Evolutionary conservation across 2,888 invertebrate species (phyloP), one percentile per base, ranked within the genome.

Genomic region (Temnothorax ravouxi): DNA sequence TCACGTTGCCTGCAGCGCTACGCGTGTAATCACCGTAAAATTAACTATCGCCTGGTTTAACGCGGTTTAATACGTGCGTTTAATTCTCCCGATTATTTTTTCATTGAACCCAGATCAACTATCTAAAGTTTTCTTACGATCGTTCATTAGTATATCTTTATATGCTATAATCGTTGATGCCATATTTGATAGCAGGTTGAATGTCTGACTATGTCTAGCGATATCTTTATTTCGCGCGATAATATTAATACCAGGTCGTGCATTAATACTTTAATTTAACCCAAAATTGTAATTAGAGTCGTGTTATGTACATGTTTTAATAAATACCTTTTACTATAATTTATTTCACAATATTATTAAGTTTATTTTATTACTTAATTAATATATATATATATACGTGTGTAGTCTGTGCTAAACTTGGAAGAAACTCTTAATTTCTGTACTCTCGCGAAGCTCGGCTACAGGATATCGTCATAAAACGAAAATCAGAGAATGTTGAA

Each of bases 11-110:
- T 41, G 38, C 25, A 15, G 25, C 44, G 21, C 59, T 44, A 62
- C 29, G 61, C 52, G 77, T 83, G 85, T 85, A 86, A 89, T 89
- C 84, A 71, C 84, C 88, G 84, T 88, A 82, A 89, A 89, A 89
- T 89, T 89, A 89, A 89, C 80, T 88, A 79, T 13, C 80, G 83
- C 62, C 66, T 56, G 61, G 75, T 59, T 47, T 67, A 29, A 67
- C 18, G 18, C 56, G 47, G 21, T 34, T 69, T 59, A 59, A 71
- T 47, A 21, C 44, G 15, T 3, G 11, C 13, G 47, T 71, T 47
- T 47, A 38, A 41, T 34, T 18, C 18, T 59, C 21, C 4, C 2
- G 4, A 66, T 56, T 61, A 38, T 71, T 71, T 59, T 79, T 79
- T 79, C 9, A 25, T 47, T n/a, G 71, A 38, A 4, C 21, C 0